phyloP scores from a whole-genome alignment of 2,888 invertebrate genomes.

The Leuctra nigra region DNA sequence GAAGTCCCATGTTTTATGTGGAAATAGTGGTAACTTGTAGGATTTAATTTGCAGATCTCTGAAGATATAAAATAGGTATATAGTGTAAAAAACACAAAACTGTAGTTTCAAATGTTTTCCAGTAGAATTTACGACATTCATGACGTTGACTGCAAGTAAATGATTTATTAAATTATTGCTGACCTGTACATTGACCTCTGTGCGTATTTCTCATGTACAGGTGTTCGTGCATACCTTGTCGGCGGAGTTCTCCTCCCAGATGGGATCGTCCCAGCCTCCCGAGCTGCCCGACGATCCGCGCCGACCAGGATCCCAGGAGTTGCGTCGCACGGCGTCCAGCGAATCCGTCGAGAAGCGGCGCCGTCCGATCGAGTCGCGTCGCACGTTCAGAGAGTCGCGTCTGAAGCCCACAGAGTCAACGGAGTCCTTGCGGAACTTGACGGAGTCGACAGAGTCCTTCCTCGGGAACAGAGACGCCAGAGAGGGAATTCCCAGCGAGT shows the following conservation, averaged over 20 bases:
- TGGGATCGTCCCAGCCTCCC: slow-evolving; percentile 50
- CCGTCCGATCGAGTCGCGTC: slow-evolving; percentile 42
- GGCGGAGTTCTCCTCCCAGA: slow-evolving; percentile 48
- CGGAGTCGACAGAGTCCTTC: slow-evolving; percentile 22
- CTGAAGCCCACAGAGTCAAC: slow-evolving; percentile 19
- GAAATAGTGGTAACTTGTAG: no score
- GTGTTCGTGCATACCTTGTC: no score
- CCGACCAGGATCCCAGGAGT: slow-evolving; percentile 61
- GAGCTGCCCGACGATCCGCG: slow-evolving; percentile 56
- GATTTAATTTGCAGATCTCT: no score
- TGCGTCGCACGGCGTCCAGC: slow-evolving; percentile 57
- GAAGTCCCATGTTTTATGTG: no score
- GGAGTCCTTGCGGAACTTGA: slow-evolving; percentile 21
- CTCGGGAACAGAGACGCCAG: slow-evolving; percentile 23
- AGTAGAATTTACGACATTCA: no score
- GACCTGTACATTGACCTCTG: no score
- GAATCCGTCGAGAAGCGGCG: slow-evolving; percentile 61
- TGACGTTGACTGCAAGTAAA: no score
- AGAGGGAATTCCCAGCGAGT: slow-evolving; percentile 15
- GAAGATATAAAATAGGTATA: no score
- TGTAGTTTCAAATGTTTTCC: no score
- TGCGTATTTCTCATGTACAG: no score
- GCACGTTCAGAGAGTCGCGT: slow-evolving; percentile 23
- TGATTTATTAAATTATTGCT: no score
- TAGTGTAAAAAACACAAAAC: no score